Evolutionary conservation across 2,888 invertebrate genomes (phyloP).

Genomic region (Mellilla xanthometata): DNA sequence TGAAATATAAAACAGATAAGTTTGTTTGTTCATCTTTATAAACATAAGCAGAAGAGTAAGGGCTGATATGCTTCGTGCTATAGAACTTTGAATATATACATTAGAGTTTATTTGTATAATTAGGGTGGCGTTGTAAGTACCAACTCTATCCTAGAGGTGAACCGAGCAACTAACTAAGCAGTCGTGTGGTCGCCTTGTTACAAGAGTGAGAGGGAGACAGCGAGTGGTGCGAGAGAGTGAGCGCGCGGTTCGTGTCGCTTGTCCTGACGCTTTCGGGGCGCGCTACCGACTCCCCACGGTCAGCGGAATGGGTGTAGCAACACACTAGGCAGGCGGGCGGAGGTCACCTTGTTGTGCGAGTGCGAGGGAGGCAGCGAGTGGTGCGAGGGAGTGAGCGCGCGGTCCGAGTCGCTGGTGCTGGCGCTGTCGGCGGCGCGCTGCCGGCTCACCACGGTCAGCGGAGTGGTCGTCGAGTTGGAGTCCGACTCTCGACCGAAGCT

Average conservation of each 20-base stretch:
- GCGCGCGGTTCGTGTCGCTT: too few species aligned
- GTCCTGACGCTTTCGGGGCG: neutral
- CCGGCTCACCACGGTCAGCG: conserved; percentile 87
- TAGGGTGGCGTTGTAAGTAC: too few species aligned
- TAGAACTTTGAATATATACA: too few species aligned
- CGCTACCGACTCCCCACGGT: neutral
- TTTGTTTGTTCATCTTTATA: neutral
- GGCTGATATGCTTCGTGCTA: too few species aligned
- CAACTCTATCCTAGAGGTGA: too few species aligned
- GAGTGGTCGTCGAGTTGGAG: conserved; percentile 88
- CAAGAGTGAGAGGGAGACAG: too few species aligned
- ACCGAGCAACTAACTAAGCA: too few species aligned
- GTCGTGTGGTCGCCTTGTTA: too few species aligned
- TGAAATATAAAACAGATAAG: conserved; percentile 30
- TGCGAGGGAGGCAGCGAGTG: conserved; percentile 49
- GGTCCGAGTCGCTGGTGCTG: conserved; percentile 82
- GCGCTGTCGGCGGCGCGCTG: conserved; percentile 70
- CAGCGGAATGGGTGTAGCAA: neutral
- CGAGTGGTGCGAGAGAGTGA: too few species aligned
- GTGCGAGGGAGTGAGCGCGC: conserved; percentile 77
- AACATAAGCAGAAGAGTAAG: too few species aligned
- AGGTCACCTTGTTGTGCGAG: conserved; percentile 30
- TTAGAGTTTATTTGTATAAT: too few species aligned
- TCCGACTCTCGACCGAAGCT: conserved; percentile 90
- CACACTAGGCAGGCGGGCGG: neutral